Evolutionary conservation across 53 echinoderm and acorn worm genomes (phyloP).

Genomic region (Temnopleurus reevesii): DNA sequence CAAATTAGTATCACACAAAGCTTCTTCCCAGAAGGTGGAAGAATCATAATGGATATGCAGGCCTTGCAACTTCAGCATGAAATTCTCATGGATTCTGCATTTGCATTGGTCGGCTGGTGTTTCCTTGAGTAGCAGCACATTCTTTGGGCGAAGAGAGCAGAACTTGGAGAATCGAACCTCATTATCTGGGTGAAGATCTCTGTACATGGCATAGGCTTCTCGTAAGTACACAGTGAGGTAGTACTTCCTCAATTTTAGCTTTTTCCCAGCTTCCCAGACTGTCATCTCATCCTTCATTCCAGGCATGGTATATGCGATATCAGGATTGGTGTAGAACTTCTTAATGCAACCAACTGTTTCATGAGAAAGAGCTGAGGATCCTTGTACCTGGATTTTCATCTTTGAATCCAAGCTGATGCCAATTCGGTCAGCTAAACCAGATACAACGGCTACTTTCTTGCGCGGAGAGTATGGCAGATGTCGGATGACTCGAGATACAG

Average conservation of each 20-base stretch:
- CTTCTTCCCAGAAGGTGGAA: neutral
- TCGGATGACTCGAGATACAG: neutral
- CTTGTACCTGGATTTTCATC: neutral
- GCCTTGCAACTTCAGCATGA: neutral
- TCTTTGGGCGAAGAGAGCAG: conserved; percentile 16
- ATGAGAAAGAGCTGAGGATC: neutral
- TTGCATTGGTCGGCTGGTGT: too few relatives aligned
- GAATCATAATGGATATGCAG: neutral
- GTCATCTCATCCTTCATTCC: conserved; percentile 51
- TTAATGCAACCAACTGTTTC: neutral
- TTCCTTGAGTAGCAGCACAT: neutral
- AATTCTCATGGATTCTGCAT: conserved; percentile 13
- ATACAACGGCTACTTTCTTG: neutral
- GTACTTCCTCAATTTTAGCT: conserved; percentile 36
- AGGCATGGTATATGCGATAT: conserved; percentile 25
- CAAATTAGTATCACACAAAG: neutral
- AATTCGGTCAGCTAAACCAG: neutral
- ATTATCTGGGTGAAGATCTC: neutral
- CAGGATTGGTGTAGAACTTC: neutral
- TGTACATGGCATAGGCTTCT: conserved; percentile 15
- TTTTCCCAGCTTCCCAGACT: conserved; percentile 15
- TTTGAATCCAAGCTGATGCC: neutral
- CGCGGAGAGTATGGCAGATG: neutral
- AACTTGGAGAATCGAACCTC: conserved; percentile 2
- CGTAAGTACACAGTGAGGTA: conserved; percentile 29